A percentile compares a stretch with the other conserved stretches of the same genome.
Conservation (phyloP, 2,888 invertebrate genomes). For the Sarcophaga subvicina region DNA sequence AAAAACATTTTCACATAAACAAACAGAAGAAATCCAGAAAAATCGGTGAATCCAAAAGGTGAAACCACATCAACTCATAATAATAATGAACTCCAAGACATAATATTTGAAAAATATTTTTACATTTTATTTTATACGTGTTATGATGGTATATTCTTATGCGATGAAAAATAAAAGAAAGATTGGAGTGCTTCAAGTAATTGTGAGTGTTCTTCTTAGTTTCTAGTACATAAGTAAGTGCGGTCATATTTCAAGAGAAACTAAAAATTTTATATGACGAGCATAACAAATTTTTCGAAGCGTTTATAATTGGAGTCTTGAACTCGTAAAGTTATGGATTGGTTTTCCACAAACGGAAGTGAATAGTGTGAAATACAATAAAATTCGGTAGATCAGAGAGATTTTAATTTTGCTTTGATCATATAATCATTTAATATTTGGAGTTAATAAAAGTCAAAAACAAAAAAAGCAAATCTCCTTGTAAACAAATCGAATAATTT, state of each 20-base stretch:
- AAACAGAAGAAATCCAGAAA: conserved; percentile 4
- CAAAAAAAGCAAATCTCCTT: too few species aligned
- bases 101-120: too few species aligned
- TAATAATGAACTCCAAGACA: too few species aligned
- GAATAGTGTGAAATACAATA: conserved; percentile 6
- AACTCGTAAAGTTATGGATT: conserved; percentile 6
- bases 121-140: too few species aligned
- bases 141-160: too few species aligned
- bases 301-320: too few species aligned
- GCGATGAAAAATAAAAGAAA: too few species aligned
- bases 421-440: neutral
- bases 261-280: neutral
- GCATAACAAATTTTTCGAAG: neutral
- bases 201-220: too few species aligned
- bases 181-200: too few species aligned
- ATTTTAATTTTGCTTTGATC: neutral
- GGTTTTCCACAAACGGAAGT: conserved; percentile 33
- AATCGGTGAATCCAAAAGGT: neutral
- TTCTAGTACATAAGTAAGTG: too few species aligned
- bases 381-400: neutral
- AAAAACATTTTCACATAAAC: conserved; percentile 21
- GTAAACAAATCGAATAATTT: too few species aligned
- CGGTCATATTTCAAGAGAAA: conserved; percentile 22
- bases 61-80: neutral
- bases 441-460: too few species aligned